Conservation (phyloP, 2,888 invertebrate species). For the Meandrusa payeni region DNA sequence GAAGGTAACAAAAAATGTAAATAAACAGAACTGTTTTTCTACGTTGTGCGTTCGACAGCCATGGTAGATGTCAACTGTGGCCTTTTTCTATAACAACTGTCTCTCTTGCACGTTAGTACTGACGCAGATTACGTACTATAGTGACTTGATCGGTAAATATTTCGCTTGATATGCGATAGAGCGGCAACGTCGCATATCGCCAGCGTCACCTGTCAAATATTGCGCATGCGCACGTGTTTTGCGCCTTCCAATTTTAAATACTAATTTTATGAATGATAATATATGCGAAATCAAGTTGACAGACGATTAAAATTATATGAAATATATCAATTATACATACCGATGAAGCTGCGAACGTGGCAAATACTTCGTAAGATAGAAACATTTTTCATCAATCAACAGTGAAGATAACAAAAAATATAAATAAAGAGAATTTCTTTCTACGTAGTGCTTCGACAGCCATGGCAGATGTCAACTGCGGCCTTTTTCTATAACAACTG, state of each 20-base stretch:
- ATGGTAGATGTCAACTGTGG: not conserved
- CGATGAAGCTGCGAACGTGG: conserved; percentile 1
- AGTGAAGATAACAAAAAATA: not conserved
- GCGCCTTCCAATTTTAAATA: conserved; percentile 9
- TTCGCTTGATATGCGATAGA: too few relatives aligned
- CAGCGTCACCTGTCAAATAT: conserved; percentile 10
- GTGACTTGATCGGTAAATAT: too few relatives aligned
- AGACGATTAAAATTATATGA: too few relatives aligned
- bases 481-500: not conserved
- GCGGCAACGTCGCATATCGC: too few relatives aligned
- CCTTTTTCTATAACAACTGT: not conserved
- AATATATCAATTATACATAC: not conserved
- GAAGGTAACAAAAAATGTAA: conserved; percentile 4
- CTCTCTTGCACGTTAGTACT: not conserved
- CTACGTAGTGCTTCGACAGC: too few relatives aligned
- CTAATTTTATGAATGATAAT: too few relatives aligned
- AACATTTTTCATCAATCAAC: conserved; percentile 9
- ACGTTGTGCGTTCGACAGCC: not conserved
- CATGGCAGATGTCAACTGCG: not conserved
- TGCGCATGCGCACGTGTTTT: conserved; percentile 4
- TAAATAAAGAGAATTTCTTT: too few relatives aligned
- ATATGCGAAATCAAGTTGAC: too few relatives aligned
- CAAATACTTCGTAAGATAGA: conserved; percentile 3
- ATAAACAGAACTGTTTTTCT: too few relatives aligned
- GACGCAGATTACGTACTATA: too few relatives aligned